Base-by-base conservation (phyloP, 2,888 invertebrate genomes). In the Pammene aurita region DNA sequence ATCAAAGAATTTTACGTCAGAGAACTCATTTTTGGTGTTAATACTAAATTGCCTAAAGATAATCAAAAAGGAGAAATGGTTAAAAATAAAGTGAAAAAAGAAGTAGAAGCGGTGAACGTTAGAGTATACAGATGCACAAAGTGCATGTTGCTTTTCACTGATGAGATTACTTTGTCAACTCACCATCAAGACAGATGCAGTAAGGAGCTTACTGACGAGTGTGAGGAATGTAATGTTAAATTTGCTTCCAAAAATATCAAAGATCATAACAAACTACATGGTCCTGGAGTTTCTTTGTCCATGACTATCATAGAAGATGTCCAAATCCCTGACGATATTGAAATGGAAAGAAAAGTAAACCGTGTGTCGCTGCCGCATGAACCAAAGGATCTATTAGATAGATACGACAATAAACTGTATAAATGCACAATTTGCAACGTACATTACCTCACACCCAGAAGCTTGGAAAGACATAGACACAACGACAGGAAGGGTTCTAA, bases 161-260 rank as follows among this genome's bases (percentile, higher is more conserved):
- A 55, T 46, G 14, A 18, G 14, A 48, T 13, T 18, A 48, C 14
- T 41, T 11, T 69, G 55, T 10, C 34, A 5, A 60, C 41, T 11
- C 69, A 69, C 16, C 46, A 54, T 14, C 60, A 65, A 1, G 65
- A 69, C 11, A 14, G 69, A 0, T 69, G 69, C 60, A 64, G 64
- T 16, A 69, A 69, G 38, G 69, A 69, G n/a, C 35, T 69, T 0
- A n/a, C 54, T 2, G 64, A 60, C 0, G 18, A 41, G 7, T 69
- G 69, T 16, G 69, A 69, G 4, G 46, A 52, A 0, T 64, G 69
- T 48, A 46, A 11, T 7, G 26, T 41, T 10, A 69, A 58, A 16
- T 69, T 69, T 26, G 44, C 65, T n/a, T 34, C 54, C 7, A 69
- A 35, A 42, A 65, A 60, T 41, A 48, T 65, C 7, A 65, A 60